phyloP scores from a whole-genome alignment of 2,888 invertebrate genomes.

The Chloromyia formosa region DNA sequence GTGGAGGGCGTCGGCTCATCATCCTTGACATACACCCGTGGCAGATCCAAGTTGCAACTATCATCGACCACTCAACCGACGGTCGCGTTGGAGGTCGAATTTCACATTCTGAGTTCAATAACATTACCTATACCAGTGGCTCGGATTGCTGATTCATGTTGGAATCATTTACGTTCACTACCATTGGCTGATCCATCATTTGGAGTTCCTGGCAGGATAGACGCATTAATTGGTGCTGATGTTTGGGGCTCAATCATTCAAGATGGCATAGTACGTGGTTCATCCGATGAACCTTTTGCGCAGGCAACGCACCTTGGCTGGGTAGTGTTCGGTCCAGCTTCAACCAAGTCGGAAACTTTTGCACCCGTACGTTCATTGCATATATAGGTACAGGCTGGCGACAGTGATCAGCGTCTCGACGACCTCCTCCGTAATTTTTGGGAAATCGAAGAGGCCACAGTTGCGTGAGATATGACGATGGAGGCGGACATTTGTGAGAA shows the following conservation, averaged over 20 bases:
- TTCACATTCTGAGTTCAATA: not conserved
- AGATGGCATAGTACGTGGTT: not conserved
- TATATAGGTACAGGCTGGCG: not conserved
- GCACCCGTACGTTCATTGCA: not conserved
- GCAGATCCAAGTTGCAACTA: not conserved
- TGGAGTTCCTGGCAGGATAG: not conserved
- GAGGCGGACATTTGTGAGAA: not conserved
- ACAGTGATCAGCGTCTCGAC: not conserved
- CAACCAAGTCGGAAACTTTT: not conserved
- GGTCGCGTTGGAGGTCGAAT: not conserved
- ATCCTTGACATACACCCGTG: not conserved
- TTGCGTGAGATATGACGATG: not conserved
- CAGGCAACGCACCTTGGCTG: not conserved
- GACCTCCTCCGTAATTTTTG: not conserved
- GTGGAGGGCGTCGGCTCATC: slow-evolving; percentile 2
- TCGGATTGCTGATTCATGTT: not conserved
- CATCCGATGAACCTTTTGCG: not conserved
- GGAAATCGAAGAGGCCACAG: not conserved
- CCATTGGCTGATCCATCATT: not conserved
- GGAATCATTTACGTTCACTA: not conserved
- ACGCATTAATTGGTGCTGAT: not conserved
- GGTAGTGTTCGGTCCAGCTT: not conserved
- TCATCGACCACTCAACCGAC: too few relatives aligned
- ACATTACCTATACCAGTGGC: not conserved
- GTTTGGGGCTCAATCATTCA: not conserved